Evolutionary conservation across 2,888 invertebrate genomes (phyloP), one percentile per base, ranked within the genome.

Genomic region (Cerastoderma edule): DNA sequence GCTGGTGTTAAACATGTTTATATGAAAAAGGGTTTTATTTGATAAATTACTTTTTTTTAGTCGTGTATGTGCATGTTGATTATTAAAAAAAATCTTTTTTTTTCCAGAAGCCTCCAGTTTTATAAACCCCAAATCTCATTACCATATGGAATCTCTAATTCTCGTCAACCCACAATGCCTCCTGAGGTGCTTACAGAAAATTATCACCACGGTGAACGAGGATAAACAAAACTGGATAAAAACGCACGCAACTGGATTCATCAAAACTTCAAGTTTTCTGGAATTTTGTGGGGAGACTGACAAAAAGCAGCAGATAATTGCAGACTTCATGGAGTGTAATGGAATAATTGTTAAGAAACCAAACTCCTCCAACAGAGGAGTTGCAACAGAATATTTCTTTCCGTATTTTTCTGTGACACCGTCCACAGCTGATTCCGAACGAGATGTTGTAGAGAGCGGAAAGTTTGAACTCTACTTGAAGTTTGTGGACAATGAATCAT

Each of bases 101-200:
- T 28, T 80, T 83, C 48, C 81, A 85, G 86, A 86, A 39, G 83
- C 83, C 10, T 78, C 83, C 0, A 83, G 83, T 24, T 71, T 80
- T 24, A 76, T 78, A 28, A 60, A 72, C 5, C 69, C 83, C 6
- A 64, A 71, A 54, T 39, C 73, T 19, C 73, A 73, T 50, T 67
- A 77, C 2, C 60, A 60, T 22, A 69, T 83, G 16, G 84, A 83
- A 44, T 75, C 75, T 30, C 65, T 76, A 0, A 75, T 86, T 22
- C 68, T 86, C 32, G 63, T 83, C 24, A 74, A 84, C 22, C 86
- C 86, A 19, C 64, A 75, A 50, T 69, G 78, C 30, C 75, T 86
- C 24, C 68, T 84, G 13, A 69, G 67, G 3, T 65, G 60, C 56
- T 67, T 84, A 24, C 77, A 75, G 28, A 67, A 57, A 22, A 46